Conservation (phyloP, 2,113 vertebrate species). For the Passer domesticus region DNA sequence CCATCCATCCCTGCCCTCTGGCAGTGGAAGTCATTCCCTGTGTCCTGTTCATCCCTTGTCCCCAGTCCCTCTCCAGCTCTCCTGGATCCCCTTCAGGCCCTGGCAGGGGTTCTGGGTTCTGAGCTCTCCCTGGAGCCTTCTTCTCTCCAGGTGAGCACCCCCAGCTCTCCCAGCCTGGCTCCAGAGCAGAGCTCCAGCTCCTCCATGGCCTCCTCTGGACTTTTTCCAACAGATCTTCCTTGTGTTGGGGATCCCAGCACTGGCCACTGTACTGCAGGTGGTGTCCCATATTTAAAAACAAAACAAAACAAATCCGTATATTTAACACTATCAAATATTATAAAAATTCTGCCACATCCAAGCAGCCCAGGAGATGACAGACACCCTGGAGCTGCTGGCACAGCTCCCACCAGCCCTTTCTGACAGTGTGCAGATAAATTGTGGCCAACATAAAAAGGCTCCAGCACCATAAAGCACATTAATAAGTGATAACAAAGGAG, state of each 20-base stretch:
- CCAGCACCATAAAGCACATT: neutral
- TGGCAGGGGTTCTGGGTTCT: neutral
- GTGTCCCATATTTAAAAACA: neutral
- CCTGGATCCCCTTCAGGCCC: neutral
- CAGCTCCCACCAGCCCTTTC: neutral
- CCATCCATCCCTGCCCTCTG: neutral
- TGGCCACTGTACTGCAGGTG: neutral
- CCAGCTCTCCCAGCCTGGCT: neutral
- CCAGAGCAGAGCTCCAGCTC: neutral
- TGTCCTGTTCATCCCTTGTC: neutral
- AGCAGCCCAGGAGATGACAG: neutral
- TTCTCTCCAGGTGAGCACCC: neutral
- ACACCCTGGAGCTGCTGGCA: too few relatives aligned
- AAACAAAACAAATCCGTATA: too few relatives aligned
- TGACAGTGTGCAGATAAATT: neutral
- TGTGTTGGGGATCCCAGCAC: neutral
- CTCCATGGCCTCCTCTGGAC: neutral
- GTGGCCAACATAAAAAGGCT: neutral
- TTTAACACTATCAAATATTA: neutral
- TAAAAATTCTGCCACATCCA: neutral
- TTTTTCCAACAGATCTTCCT: neutral
- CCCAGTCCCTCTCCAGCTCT: neutral
- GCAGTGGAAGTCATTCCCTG: neutral
- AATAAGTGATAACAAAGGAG: neutral
- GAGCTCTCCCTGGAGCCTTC: neutral